Percentiles rank a stretch among this genome's conserved stretches.
Conservation (phyloP, 2,888 invertebrate genomes). For the Orthosia gothica region DNA sequence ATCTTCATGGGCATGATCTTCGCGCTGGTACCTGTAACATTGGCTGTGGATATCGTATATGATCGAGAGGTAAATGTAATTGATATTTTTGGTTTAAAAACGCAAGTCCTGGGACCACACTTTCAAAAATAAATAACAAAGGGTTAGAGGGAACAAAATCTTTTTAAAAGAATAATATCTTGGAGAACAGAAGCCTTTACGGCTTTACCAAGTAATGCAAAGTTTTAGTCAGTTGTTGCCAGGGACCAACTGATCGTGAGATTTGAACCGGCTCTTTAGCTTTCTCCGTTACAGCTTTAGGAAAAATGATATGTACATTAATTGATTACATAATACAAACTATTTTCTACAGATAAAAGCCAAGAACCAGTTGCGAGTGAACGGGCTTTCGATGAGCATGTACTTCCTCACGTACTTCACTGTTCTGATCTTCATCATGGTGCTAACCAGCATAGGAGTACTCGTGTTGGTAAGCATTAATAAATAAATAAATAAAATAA, state of each 20-base stretch:
- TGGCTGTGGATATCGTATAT: constrained; percentile 95
- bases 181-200: too few relatives aligned
- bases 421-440: constrained; percentile 93
- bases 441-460: constrained; percentile 93
- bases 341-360: constrained; percentile 93
- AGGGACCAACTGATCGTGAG: too few relatives aligned
- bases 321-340: neutral
- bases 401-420: constrained; percentile 95
- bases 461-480: constrained; percentile 88
- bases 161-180: too few relatives aligned
- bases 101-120: neutral
- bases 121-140: neutral
- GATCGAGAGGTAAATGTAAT: constrained; percentile 94
- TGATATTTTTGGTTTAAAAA: neutral
- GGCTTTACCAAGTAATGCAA: too few relatives aligned
- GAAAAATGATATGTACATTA: too few relatives aligned
- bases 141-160: too few relatives aligned
- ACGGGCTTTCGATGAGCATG: constrained; percentile 94
- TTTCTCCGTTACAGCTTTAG: too few relatives aligned
- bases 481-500: too few relatives aligned
- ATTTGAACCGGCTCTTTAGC: too few relatives aligned
- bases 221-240: too few relatives aligned
- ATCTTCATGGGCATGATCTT: constrained; percentile 96
- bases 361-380: constrained; percentile 95
- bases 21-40: constrained; percentile 94